Evolutionary conservation across 2,888 invertebrate species (phyloP).

Genomic region (Tetheella fluctuosa): DNA sequence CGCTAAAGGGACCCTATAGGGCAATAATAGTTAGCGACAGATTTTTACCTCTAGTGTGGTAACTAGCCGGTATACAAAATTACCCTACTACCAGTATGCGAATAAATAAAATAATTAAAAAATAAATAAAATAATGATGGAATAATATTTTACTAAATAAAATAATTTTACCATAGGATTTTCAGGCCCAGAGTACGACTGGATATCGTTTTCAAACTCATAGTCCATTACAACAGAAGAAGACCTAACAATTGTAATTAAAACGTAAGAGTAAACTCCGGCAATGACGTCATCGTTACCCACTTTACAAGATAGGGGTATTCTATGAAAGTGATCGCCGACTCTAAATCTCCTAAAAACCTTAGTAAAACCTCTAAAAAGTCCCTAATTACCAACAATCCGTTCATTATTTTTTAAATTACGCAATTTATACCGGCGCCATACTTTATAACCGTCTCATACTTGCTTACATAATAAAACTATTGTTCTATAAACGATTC

Average conservation of each 20-base stretch:
- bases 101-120: too few relatives aligned
- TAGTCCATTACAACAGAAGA: not conserved
- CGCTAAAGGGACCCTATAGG: too few relatives aligned
- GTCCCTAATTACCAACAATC: not conserved
- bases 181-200: too few relatives aligned
- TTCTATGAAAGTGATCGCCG: not conserved
- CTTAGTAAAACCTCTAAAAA: not conserved
- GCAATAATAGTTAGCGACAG: too few relatives aligned
- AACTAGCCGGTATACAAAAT: too few relatives aligned
- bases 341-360: conserved; percentile 1
- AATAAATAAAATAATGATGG: too few relatives aligned
- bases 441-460: conserved; percentile 36
- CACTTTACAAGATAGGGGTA: not conserved
- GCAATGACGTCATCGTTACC: not conserved
- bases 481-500: conserved; percentile 58
- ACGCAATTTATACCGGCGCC: conserved; percentile 56
- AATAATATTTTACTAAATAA: too few relatives aligned
- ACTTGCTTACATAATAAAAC: conserved; percentile 32
- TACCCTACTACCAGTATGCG: too few relatives aligned
- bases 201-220: too few relatives aligned
- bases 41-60: too few relatives aligned
- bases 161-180: too few relatives aligned
- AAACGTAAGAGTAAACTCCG: not conserved
- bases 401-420: conserved; percentile 27
- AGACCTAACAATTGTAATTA: too few relatives aligned